phyloP scores from a whole-genome alignment of 2,113 vertebrate genomes.

The Microtus richardsoni region DNA sequence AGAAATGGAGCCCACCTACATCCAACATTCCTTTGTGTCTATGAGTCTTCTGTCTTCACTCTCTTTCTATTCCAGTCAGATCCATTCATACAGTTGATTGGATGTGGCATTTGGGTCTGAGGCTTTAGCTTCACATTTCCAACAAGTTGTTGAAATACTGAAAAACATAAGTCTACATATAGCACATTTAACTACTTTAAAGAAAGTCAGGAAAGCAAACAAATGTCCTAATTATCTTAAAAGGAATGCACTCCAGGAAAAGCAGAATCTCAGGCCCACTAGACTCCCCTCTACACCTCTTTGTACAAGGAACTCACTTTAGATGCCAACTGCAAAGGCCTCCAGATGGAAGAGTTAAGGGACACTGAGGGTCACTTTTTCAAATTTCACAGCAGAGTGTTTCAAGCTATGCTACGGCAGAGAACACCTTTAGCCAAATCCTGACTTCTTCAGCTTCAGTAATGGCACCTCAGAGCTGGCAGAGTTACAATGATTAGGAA shows the following conservation, averaged over 20 bases:
- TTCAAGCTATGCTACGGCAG: not conserved
- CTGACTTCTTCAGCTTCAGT: not conserved
- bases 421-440: not conserved
- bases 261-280: not conserved
- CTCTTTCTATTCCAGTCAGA: not conserved
- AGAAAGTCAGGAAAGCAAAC: not conserved
- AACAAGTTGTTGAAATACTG: not conserved
- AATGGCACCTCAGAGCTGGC: not conserved
- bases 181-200: not conserved
- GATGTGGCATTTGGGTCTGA: not conserved
- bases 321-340: not conserved
- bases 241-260: not conserved
- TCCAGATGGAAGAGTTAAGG: not conserved
- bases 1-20: not conserved
- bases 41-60: not conserved
- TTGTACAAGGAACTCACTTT: not conserved
- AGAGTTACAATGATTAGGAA: not conserved
- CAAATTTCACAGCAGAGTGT: conserved; percentile 17
- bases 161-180: not conserved
- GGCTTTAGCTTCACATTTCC: not conserved
- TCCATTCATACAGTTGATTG: not conserved
- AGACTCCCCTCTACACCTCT: accelerated
- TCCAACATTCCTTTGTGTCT: not conserved
- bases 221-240: not conserved
- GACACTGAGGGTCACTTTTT: not conserved